phyloP scores from a whole-genome alignment of 1,140 invertebrate genomes.

The Dinoponera quadriceps region DNA sequence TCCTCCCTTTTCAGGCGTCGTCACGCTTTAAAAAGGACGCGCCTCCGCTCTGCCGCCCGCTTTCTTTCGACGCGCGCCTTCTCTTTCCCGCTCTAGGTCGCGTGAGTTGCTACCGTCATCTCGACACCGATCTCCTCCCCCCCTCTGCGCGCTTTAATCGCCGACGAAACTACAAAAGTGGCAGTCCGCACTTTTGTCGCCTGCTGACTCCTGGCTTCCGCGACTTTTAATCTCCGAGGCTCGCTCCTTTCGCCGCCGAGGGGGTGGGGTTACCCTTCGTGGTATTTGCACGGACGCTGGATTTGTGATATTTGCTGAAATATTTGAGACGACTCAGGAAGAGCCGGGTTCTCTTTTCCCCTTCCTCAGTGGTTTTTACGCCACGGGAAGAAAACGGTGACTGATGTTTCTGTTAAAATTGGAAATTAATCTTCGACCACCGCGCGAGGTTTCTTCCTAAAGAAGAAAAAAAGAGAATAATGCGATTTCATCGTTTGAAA shows the following conservation, averaged over 20 bases:
- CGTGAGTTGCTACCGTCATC: slow-evolving; percentile 27
- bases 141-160: slow-evolving; percentile 17
- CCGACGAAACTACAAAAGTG: slow-evolving; percentile 66
- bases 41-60: not conserved
- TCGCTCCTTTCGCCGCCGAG: slow-evolving; percentile 12
- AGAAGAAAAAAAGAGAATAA: too few species aligned
- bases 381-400: too few species aligned
- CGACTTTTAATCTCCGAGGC: slow-evolving; percentile 67
- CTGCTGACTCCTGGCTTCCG: slow-evolving; percentile 62
- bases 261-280: slow-evolving; percentile 49
- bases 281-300: slow-evolving; percentile 44
- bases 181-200: slow-evolving; percentile 61
- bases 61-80: not conserved
- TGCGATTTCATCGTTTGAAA: slow-evolving; percentile 13
- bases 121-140: slow-evolving; percentile 30
- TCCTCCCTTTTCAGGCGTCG: not conserved
- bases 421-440: not conserved
- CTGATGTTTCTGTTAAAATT: not conserved
- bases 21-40: slow-evolving; percentile 52
- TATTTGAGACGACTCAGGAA: not conserved
- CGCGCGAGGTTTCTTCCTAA: too few species aligned
- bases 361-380: too few species aligned
- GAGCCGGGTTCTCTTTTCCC: too few species aligned
- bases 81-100: not conserved
- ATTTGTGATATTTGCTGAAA: slow-evolving; percentile 21